Percentiles rank a stretch among this genome's conserved stretches.
Conservation (phyloP, 2,888 invertebrate genomes). For the Ferdinandea cuprea region DNA sequence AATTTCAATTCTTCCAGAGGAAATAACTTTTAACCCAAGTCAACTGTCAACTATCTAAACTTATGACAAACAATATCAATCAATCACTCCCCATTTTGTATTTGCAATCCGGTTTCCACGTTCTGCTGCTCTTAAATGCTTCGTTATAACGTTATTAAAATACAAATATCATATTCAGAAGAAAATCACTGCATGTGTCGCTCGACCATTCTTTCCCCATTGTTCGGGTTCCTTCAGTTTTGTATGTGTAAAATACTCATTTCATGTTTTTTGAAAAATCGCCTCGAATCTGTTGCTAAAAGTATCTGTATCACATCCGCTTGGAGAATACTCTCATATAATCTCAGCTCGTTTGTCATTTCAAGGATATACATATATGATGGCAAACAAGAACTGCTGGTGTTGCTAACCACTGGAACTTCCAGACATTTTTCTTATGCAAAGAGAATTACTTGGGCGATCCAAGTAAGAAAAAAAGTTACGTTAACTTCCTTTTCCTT, state of each 20-base stretch:
- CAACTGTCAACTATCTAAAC: not conserved
- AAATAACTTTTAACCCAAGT: conserved; percentile 3
- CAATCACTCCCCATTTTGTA: conserved; percentile 24
- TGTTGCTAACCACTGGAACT: not conserved
- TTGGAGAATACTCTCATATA: not conserved
- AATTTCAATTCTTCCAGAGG: not conserved
- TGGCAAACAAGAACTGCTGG: not conserved
- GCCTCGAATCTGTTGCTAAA: conserved; percentile 17
- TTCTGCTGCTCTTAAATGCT: not conserved
- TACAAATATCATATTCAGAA: conserved; percentile 23
- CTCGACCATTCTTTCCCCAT: not conserved
- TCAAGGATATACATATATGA: conserved; percentile 21
- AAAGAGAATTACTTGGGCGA: not conserved
- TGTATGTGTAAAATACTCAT: not conserved
- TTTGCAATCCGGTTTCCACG: not conserved
- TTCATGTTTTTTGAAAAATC: conserved; percentile 19
- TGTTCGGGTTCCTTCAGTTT: no score
- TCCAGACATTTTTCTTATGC: not conserved
- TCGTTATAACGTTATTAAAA: conserved; percentile 33
- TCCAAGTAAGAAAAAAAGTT: no score
- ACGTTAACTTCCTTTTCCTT: no score
- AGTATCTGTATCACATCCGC: not conserved
- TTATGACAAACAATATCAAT: conserved; percentile 26
- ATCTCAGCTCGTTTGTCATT: conserved; percentile 20
- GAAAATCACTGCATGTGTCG: conserved; percentile 28